A percentile compares a stretch with the other conserved stretches of the same genome.
Conservation (phyloP, 2,113 vertebrate genomes). For the Uria lomvia region DNA sequence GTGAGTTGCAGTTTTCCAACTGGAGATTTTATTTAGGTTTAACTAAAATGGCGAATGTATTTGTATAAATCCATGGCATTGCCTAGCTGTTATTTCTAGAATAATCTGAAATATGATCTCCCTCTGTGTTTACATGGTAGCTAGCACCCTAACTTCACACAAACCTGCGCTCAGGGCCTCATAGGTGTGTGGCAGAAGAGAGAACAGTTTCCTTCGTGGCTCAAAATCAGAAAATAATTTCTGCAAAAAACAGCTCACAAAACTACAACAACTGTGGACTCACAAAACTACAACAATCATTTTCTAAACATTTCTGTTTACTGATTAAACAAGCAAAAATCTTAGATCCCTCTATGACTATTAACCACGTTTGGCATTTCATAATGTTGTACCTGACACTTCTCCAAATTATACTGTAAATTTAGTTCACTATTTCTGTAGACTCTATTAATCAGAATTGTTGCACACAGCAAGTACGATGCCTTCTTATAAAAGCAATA, state of each 20-base stretch:
- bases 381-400: background rate
- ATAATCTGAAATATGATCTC: background rate
- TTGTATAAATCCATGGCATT: background rate
- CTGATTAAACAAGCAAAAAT: background rate
- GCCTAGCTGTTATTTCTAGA: background rate
- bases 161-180: background rate
- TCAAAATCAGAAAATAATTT: background rate
- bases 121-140: background rate
- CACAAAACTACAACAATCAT: background rate
- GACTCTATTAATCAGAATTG: background rate
- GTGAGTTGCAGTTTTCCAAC: background rate
- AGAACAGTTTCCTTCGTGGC: background rate
- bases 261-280: background rate
- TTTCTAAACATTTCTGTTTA: background rate
- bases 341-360: background rate
- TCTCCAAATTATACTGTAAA: background rate
- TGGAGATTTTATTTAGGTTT: background rate
- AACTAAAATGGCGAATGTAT: background rate
- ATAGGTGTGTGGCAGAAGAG: background rate
- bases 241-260: background rate
- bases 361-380: background rate
- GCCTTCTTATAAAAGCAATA: background rate
- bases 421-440: background rate
- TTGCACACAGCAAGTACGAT: background rate
- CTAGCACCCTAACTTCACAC: background rate